Conservation (phyloP, 2,888 invertebrate genomes). For the Baccha elongata region DNA sequence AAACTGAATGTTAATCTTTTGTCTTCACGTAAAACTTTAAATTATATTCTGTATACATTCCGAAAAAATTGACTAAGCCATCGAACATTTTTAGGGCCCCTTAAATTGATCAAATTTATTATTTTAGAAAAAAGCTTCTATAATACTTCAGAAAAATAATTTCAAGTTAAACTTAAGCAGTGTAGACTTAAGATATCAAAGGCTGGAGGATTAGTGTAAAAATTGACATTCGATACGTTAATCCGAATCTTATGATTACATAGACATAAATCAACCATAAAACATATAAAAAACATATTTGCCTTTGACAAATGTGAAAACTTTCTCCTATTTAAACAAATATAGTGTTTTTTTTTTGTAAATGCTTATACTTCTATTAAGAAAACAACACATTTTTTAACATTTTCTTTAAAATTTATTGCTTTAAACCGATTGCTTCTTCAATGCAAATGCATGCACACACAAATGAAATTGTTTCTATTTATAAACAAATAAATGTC, state of each 20-base stretch:
- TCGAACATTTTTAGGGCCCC: too few relatives aligned
- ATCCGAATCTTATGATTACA: not conserved
- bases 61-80: too few relatives aligned
- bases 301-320: too few relatives aligned
- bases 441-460: constrained; percentile 51
- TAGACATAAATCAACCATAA: not conserved
- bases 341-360: not conserved
- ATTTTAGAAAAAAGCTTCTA: not conserved
- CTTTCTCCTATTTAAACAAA: constrained; percentile 3
- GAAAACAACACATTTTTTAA: constrained; percentile 43
- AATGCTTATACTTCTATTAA: not conserved
- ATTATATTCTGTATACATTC: too few relatives aligned
- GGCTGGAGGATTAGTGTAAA: constrained; percentile 2
- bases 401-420: constrained; percentile 53
- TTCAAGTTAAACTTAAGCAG: not conserved
- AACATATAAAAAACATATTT: not conserved
- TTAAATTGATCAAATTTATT: not conserved
- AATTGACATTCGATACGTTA: constrained; percentile 65
- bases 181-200: not conserved
- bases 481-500: constrained; percentile 10
- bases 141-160: not conserved
- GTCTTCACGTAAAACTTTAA: too few relatives aligned
- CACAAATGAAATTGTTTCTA: constrained; percentile 34
- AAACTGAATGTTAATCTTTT: too few relatives aligned
- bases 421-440: constrained; percentile 27